Evolutionary conservation across 2,113 vertebrate species (phyloP).

Genomic region (Ictalurus furcatus): DNA sequence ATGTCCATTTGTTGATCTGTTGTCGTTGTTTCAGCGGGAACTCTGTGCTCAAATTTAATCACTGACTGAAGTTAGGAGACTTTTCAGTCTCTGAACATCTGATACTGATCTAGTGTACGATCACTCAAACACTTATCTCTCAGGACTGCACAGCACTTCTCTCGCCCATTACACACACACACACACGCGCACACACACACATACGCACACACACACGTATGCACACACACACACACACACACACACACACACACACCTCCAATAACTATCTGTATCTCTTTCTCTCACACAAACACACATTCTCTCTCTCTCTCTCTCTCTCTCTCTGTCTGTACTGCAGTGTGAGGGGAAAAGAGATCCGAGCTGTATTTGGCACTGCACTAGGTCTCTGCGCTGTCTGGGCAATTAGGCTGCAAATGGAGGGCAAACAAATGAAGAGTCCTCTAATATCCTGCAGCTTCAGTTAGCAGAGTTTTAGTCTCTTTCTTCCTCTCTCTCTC

Average conservation of each 20-base stretch:
- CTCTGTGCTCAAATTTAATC: background rate
- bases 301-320: too few relatives aligned
- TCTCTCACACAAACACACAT: too few relatives aligned
- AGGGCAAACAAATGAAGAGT: slow-evolving; percentile 42
- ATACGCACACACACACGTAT: too few relatives aligned
- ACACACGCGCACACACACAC: background rate
- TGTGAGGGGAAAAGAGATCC: background rate
- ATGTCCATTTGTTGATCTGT: background rate
- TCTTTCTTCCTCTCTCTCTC: background rate
- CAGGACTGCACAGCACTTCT: background rate
- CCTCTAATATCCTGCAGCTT: slow-evolving; percentile 32
- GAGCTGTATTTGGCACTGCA: slow-evolving; percentile 20
- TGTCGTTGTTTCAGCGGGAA: background rate
- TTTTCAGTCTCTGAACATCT: background rate
- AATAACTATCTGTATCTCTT: background rate
- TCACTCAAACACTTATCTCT: background rate
- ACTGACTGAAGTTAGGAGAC: background rate
- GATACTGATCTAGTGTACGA: background rate
- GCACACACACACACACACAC: background rate
- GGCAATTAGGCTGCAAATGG: slow-evolving; percentile 49
- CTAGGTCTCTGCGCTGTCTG: slow-evolving; percentile 31
- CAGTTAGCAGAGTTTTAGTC: slow-evolving; percentile 18
- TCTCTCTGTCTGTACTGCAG: background rate
- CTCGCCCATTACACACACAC: background rate
- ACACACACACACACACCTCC: background rate